These are phyloP conservation scores for Papilio machaon DNA, from an alignment of 1,140 invertebrate species.

Conservation along the genomic window DNA sequence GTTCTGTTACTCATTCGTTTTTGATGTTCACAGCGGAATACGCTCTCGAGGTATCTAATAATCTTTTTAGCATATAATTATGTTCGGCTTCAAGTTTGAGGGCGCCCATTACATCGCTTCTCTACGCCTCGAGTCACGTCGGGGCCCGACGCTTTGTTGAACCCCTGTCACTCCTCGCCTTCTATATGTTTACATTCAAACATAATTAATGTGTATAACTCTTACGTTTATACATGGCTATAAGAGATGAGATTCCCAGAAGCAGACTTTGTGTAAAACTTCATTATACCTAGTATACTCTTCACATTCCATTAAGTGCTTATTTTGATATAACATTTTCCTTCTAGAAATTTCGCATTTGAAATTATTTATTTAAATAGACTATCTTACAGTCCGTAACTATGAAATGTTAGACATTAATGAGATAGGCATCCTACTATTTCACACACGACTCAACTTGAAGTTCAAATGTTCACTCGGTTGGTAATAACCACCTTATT, in stretches of 20 bases:
- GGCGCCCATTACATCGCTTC: constrained; percentile 37
- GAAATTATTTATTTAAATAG: background rate
- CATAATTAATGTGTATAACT: constrained; percentile 51
- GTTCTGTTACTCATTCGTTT: constrained; percentile 15
- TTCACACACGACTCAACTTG: constrained; percentile 16
- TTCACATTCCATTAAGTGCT: background rate
- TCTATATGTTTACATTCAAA: constrained; percentile 56
- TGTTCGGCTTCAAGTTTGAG: constrained; percentile 36
- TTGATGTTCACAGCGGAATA: constrained; percentile 30
- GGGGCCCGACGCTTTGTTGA: constrained; percentile 41
- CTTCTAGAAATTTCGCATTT: background rate
- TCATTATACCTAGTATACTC: constrained; percentile 33
- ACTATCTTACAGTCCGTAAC: too few species aligned
- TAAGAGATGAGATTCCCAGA: constrained; percentile 23
- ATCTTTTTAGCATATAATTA: constrained; percentile 44
- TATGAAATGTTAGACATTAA: background rate
- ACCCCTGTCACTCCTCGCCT: constrained; percentile 52
- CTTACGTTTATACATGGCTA: constrained; percentile 13
- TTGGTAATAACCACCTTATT: constrained; percentile 63
- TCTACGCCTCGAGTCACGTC: constrained; percentile 34
- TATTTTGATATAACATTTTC: constrained; percentile 15
- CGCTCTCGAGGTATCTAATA: constrained; percentile 34
- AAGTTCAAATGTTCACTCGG: constrained; percentile 10
- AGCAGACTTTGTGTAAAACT: constrained; percentile 4
- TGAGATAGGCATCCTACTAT: background rate